Base-by-base conservation (phyloP, 2,113 vertebrate species). In the Rhinoptilus africanus region DNA sequence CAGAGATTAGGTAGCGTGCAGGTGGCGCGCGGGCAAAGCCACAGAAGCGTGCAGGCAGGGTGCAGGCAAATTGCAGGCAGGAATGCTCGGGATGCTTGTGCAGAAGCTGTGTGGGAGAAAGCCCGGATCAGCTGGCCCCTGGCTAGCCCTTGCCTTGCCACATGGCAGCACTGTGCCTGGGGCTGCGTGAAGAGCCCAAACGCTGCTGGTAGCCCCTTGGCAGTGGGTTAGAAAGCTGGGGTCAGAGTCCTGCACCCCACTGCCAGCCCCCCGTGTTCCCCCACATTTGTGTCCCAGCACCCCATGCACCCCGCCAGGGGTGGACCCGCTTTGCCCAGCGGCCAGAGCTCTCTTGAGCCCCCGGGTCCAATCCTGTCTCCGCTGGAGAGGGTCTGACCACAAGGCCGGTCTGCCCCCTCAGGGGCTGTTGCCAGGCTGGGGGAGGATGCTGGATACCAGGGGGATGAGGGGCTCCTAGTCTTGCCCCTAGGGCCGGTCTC, bases 351-450 rank as follows among this genome's bases (percentile, higher is more conserved):
- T 90, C 64, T 12, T 23, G 35, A 71, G 39, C 26, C 17, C 45
- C 59, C 22, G 39, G 16, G 35, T 67, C 74, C 27, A 27, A 69
- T 30, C 34, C 45, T 73, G 64, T 50, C 59, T 66, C 17, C 0
- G 5, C 17, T 21, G 60, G 51, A 18, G 28, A 39, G 14, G 8
- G 10, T 50, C 71, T 78, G 60, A 54, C 28, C 23, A 32, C 13
- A 35, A 43, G 32, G 50, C 10, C 0, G 0, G 57, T 10, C n/a
- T 28, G 6, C 4, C 27, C 39, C 2, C 4, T 16, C 5, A 2
- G 2, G 39, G 47, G 53, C 34, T 72, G 20, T 39, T 59, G 56
- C 32, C 23, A 34, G 35, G 66, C 60, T 59, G 28, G 17, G 8
- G 30, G 43, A 72, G 28, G 51, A 11, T 24, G 34, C 10, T 73